Evolutionary conservation across 2,113 vertebrate species (phyloP).

Genomic region (Verasper variegatus): DNA sequence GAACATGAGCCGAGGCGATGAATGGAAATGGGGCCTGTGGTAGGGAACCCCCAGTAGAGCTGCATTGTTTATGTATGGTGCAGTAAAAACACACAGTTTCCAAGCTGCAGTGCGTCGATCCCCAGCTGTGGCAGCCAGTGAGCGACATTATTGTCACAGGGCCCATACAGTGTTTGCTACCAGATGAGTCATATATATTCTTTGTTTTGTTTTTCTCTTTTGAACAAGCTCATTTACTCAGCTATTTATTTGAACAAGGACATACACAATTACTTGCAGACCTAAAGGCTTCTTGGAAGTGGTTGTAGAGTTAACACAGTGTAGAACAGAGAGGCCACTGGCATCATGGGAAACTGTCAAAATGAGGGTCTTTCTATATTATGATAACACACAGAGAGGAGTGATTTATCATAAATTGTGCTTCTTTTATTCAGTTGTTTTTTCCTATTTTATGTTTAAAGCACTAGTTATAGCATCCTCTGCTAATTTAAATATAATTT

Average conservation of each 20-base stretch:
- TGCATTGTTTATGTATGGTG: slow-evolving; percentile 58
- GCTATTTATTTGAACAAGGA: slow-evolving; percentile 74
- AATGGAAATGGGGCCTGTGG: slow-evolving; percentile 30
- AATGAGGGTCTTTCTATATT: neutral
- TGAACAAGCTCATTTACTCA: slow-evolving; percentile 57
- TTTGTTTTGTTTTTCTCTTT: slow-evolving; percentile 31
- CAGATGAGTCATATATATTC: slow-evolving; percentile 13
- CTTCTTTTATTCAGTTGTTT: neutral
- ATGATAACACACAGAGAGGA: no score
- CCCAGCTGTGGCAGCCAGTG: slow-evolving; percentile 26
- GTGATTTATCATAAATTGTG: neutral
- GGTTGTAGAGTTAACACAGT: slow-evolving; percentile 19
- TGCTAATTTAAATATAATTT: neutral
- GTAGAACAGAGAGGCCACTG: slow-evolving; percentile 9
- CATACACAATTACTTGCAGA: slow-evolving; percentile 51
- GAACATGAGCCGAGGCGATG: slow-evolving; percentile 20
- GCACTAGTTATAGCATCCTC: neutral
- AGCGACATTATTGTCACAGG: slow-evolving; percentile 50
- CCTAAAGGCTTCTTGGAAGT: slow-evolving; percentile 41
- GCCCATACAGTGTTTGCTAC: slow-evolving; percentile 42
- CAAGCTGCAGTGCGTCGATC: slow-evolving; percentile 42
- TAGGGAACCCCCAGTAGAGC: slow-evolving; percentile 39
- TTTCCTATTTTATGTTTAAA: neutral
- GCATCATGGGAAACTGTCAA: slow-evolving; percentile 15
- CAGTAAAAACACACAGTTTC: slow-evolving; percentile 53